Base-by-base conservation (phyloP, 2,888 invertebrate genomes). In the Polydrusus pterygomalis region DNA sequence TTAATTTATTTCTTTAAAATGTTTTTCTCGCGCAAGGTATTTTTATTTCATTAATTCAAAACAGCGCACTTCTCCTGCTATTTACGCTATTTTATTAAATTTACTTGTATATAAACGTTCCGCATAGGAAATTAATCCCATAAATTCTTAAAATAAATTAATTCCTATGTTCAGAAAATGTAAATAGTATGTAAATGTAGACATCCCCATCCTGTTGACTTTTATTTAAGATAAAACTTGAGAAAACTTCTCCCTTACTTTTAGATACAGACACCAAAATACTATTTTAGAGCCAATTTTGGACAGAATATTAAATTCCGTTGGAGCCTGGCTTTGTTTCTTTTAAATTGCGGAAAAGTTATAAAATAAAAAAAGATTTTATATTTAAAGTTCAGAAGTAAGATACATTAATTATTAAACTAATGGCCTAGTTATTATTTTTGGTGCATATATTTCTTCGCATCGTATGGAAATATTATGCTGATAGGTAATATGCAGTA, bases 71-170 rank as follows among this genome's bases (percentile, higher is more conserved):
- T 40, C 40, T 70, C 70, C 51, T 63, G 25, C 72, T 58, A 65
- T 72, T 72, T 72, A 34, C 56, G 56, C 72, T 43, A 56, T 72
- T 65, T 72, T 72, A 72, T 72, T 72, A 72, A 72, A 72, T 72
- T 72, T 47, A 65, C 72, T 72, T 63, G 64, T 65, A 72, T 72
- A 72, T 58, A 72, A 72, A 72, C 65, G 72, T 54, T 65, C 68
- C 75, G 69, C 75, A 72, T 73, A 77, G 78, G 78, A 78, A 78
- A 78, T 78, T 78, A 78, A 78, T 77, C 71, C 77, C 58, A 77
- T 78, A 78, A 78, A 78, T 78, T 78, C 71, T 62, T 20, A 30
- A 47, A 67, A 68, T 74, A 77, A 77, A 77, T 77, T 77, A 77
- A 77, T 77, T 77, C 77, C 64, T 72, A 72, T 72, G 72, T 72